Conservation (phyloP, 2,888 invertebrate genomes). For the Pristionchus arcanus region DNA sequence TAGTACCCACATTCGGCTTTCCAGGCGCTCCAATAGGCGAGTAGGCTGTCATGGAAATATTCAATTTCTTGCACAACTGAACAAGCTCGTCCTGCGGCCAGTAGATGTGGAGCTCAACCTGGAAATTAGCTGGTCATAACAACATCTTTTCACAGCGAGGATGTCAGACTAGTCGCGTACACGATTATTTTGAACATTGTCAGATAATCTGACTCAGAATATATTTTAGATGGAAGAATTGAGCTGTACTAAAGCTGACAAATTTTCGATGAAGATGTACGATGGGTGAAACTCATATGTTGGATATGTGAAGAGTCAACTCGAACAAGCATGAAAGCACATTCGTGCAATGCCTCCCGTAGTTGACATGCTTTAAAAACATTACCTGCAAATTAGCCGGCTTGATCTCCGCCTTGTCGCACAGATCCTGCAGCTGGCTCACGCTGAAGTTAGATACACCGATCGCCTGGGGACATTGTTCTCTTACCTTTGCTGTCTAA, state of each 20-base stretch:
- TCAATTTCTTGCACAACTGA: conserved; percentile 84
- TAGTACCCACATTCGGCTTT: conserved; percentile 57
- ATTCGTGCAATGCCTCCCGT: too few relatives aligned
- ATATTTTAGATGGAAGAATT: background rate
- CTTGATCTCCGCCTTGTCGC: conserved; percentile 74
- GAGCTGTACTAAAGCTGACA: too few relatives aligned
- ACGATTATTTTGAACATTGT: background rate
- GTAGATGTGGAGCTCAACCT: conserved; percentile 88
- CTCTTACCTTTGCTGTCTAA: background rate
- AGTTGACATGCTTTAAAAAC: too few relatives aligned
- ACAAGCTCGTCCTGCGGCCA: conserved; percentile 86
- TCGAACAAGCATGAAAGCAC: too few relatives aligned
- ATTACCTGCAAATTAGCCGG: conserved; percentile 73
- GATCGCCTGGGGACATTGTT: conserved; percentile 61
- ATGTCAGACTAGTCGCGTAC: too few relatives aligned
- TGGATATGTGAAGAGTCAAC: too few relatives aligned
- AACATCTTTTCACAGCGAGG: background rate
- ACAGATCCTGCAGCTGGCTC: conserved; percentile 71
- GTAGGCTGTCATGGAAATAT: conserved; percentile 81
- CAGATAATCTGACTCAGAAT: background rate
- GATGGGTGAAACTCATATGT: background rate
- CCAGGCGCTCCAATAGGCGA: conserved; percentile 70
- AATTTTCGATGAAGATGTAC: background rate
- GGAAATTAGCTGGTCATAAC: too few relatives aligned
- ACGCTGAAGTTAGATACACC: conserved; percentile 75